Evolutionary conservation across 2,113 vertebrate genomes (phyloP).

Genomic region (Anguilla rostrata): DNA sequence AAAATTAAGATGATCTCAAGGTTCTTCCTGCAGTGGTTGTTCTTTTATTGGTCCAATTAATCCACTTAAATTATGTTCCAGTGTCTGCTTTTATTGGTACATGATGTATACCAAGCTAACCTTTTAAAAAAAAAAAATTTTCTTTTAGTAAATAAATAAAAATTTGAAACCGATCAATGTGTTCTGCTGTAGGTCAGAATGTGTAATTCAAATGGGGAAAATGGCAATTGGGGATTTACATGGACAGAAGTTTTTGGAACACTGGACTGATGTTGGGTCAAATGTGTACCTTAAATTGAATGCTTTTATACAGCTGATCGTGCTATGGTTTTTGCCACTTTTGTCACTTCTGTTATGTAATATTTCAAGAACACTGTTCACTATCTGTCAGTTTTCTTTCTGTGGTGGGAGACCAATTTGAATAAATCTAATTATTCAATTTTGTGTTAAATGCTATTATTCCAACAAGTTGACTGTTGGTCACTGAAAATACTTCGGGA

Average conservation of each 20-base stretch:
- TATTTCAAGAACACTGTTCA: background rate
- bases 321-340: background rate
- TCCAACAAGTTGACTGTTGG: background rate
- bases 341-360: background rate
- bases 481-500: background rate
- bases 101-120: background rate
- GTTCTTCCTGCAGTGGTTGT: background rate
- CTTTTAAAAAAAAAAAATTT: background rate
- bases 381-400: background rate
- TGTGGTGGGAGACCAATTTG: background rate
- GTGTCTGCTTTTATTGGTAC: background rate
- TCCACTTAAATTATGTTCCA: background rate
- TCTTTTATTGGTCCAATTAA: background rate
- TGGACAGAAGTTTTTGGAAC: background rate
- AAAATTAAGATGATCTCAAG: background rate
- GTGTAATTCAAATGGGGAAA: background rate
- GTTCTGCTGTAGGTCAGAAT: background rate
- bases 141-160: too few species aligned
- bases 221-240: background rate
- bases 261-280: background rate
- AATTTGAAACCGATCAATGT: background rate
- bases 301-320: background rate
- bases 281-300: background rate
- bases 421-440: background rate
- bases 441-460: background rate